Conservation (phyloP, 2,113 vertebrate genomes). For the Prietella phreatophila region DNA sequence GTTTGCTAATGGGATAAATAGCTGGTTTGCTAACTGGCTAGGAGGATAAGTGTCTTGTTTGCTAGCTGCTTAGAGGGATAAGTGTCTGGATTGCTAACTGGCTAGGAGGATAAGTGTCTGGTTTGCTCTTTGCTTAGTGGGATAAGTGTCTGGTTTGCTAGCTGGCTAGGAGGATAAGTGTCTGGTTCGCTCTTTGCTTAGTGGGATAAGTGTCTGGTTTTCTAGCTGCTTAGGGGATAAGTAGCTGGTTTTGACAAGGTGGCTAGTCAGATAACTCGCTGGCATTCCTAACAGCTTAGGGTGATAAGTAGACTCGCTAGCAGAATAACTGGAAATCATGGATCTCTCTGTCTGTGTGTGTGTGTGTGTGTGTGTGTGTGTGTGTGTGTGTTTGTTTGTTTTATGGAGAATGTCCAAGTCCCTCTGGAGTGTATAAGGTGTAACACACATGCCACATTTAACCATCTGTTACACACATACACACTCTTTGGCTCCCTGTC, state of each 20-base stretch:
- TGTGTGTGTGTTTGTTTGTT: neutral
- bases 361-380: conserved; percentile 16
- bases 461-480: conserved; percentile 48
- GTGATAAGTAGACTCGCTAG: no score
- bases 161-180: neutral
- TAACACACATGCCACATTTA: conserved; percentile 39
- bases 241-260: neutral
- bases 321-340: neutral
- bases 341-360: neutral
- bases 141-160: neutral
- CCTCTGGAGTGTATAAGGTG: conserved; percentile 1
- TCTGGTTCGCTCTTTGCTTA: neutral
- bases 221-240: neutral
- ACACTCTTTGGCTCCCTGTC: conserved; percentile 39
- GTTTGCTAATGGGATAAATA: neutral
- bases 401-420: neutral
- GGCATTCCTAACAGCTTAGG: neutral
- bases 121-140: neutral
- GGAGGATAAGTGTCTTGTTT: neutral
- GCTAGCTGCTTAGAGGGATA: neutral
- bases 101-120: neutral
- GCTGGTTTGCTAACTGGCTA: neutral
- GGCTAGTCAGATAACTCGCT: neutral
- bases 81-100: neutral
- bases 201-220: neutral